Conservation (phyloP, 2,888 invertebrate genomes). For the Drosophila nigricruria region DNA sequence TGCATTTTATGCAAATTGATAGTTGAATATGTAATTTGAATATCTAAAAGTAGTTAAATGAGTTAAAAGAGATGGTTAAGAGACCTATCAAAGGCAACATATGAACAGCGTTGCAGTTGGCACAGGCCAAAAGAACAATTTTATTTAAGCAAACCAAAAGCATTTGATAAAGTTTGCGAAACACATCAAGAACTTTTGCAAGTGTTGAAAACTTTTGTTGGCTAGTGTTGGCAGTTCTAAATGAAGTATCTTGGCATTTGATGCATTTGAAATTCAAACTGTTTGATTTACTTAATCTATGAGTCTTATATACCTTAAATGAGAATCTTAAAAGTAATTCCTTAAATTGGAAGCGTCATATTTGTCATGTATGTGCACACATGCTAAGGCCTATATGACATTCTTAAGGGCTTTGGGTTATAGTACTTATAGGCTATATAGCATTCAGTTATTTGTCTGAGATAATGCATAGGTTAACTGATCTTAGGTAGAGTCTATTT, state of each 20-base stretch:
- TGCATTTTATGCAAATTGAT: conserved; percentile 46
- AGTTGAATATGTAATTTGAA: conserved; percentile 16
- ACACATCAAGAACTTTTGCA: not conserved
- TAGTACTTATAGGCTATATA: no score
- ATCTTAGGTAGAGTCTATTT: no score
- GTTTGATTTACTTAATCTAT: not conserved
- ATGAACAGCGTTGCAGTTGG: not conserved
- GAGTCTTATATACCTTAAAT: not conserved
- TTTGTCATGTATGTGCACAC: not conserved
- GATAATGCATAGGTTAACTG: no score
- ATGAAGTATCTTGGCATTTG: not conserved
- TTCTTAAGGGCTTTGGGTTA: not conserved
- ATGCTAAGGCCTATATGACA: not conserved
- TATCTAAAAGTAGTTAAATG: not conserved
- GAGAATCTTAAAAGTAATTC: not conserved
- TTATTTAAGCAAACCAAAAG: not conserved
- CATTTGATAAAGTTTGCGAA: not conserved
- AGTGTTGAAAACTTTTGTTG: not conserved
- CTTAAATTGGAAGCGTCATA: not conserved
- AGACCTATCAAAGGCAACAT: no score
- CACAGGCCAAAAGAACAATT: not conserved
- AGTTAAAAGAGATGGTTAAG: no score
- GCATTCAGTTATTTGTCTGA: no score
- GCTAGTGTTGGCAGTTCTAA: not conserved
- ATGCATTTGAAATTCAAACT: not conserved